These are phyloP conservation scores for Mohoua ochrocephala DNA, from an alignment of 2,113 vertebrate species.

Conservation along the genomic window DNA sequence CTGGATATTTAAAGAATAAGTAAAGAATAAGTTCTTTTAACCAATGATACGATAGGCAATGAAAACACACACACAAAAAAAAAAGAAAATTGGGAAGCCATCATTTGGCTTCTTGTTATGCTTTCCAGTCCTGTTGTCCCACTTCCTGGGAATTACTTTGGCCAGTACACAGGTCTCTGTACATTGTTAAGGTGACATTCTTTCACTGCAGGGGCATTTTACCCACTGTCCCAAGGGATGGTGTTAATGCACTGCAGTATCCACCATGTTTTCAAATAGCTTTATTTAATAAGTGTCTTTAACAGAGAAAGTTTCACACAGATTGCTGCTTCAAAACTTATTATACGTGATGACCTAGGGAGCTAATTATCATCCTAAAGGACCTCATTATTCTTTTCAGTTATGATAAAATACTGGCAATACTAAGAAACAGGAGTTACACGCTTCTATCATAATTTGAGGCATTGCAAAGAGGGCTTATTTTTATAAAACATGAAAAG, in stretches of 20 bases:
- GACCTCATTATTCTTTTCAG: constrained; percentile 20
- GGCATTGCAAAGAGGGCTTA: background rate
- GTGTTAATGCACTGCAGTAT: background rate
- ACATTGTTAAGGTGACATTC: background rate
- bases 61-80: no score
- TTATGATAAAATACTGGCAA: background rate
- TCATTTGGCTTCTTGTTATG: background rate
- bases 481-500: background rate
- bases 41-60: background rate
- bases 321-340: background rate
- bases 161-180: background rate
- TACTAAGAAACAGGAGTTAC: background rate
- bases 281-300: background rate
- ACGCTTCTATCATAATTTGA: background rate
- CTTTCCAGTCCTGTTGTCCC: background rate
- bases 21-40: background rate
- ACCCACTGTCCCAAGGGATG: background rate
- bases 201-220: background rate
- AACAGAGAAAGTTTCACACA: background rate
- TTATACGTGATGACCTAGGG: background rate
- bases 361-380: constrained; percentile 30
- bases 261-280: background rate
- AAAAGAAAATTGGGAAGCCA: background rate
- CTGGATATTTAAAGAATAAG: background rate
- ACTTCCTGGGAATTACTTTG: background rate